Evolutionary conservation across 2,113 vertebrate genomes (phyloP).

Genomic region (Fregetta grallaria): DNA sequence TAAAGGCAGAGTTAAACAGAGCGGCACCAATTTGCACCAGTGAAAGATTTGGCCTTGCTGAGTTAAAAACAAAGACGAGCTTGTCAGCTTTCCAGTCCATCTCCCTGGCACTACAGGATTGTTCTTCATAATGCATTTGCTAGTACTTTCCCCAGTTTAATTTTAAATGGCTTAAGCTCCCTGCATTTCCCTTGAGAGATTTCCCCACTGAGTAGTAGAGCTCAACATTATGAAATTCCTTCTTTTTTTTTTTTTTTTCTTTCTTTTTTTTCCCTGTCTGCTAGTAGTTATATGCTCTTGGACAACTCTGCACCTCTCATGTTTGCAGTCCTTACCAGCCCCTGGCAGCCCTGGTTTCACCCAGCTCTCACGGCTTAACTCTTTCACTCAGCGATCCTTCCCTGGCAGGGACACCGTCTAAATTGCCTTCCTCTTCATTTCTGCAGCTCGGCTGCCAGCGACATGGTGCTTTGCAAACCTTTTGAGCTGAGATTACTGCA

Average conservation of each 20-base stretch:
- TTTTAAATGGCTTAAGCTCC: conserved; percentile 65
- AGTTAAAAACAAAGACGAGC: conserved; percentile 56
- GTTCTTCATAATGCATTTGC: conserved; percentile 51
- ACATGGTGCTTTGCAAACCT: background rate
- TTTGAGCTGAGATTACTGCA: background rate
- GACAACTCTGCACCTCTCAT: background rate
- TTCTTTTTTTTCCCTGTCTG: background rate
- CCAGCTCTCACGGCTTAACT: background rate
- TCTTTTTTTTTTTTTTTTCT: background rate
- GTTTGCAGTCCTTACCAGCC: background rate
- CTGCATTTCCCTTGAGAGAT: conserved; percentile 1
- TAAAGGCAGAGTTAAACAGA: conserved; percentile 54
- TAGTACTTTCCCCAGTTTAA: conserved; percentile 45
- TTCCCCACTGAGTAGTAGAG: background rate
- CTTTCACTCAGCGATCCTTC: background rate
- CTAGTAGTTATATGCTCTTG: background rate
- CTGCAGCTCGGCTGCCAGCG: background rate
- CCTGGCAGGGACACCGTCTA: background rate
- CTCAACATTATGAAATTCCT: conserved; percentile 34
- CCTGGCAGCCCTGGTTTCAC: background rate
- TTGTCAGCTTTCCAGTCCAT: conserved; percentile 65
- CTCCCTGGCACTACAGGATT: conserved; percentile 42
- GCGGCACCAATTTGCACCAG: conserved; percentile 52
- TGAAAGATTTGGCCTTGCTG: conserved; percentile 38
- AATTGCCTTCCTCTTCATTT: conserved; percentile 5